Evolutionary conservation across 1,140 invertebrate genomes (phyloP).

Genomic region (Drosophila oshimai): DNA sequence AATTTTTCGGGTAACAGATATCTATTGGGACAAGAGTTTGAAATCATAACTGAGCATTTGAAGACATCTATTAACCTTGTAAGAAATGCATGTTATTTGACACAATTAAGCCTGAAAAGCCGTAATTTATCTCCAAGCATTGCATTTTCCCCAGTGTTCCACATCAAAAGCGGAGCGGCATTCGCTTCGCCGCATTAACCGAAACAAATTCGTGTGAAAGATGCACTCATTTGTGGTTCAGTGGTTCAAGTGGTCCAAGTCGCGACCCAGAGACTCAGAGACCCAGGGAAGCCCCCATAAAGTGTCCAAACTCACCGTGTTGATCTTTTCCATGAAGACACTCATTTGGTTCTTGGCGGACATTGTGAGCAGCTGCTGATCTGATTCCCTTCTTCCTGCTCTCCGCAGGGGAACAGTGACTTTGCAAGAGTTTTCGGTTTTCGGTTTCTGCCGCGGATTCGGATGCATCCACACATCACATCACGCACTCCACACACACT

Average conservation of each 20-base stretch:
- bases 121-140: not conserved
- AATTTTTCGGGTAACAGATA: too few relatives aligned
- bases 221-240: slow-evolving; percentile 1
- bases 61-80: too few relatives aligned
- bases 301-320: slow-evolving; percentile 74
- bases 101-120: too few relatives aligned
- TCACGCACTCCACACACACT: slow-evolving; percentile 17
- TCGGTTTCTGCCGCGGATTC: not conserved
- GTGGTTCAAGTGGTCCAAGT: slow-evolving; percentile 19
- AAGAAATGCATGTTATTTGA: too few relatives aligned
- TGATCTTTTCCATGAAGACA: slow-evolving; percentile 82
- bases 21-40: too few relatives aligned
- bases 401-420: slow-evolving; percentile 6
- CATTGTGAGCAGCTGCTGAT: slow-evolving; percentile 38
- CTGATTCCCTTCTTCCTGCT: too few relatives aligned
- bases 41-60: too few relatives aligned
- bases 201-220: slow-evolving; percentile 13
- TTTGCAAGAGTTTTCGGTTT: not conserved
- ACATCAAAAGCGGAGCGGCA: not conserved
- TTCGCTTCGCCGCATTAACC: not conserved
- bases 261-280: slow-evolving; percentile 24
- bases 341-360: slow-evolving; percentile 81
- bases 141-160: not conserved
- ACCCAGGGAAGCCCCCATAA: not conserved
- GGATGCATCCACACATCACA: slow-evolving; percentile 11